Evolutionary conservation across 2,113 vertebrate species (phyloP), one percentile per base, ranked within the genome.

Genomic region (Microcebus griseorufus): DNA sequence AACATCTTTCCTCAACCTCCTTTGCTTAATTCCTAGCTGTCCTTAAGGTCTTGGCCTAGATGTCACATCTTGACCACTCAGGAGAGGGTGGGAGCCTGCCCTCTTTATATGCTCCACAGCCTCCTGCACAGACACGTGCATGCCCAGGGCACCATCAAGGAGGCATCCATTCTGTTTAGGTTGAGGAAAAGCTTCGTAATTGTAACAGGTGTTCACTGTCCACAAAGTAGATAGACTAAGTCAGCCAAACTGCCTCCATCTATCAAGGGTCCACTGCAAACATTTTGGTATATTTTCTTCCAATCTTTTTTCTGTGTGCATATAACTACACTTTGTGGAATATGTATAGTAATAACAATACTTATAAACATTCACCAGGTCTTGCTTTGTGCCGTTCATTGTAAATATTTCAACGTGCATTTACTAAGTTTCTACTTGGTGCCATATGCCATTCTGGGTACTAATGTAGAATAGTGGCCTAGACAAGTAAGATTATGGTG

Each of bases 401-500:
- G 83, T 55, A 20, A 72, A 18, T 4, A 42, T 1, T 0, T 16
- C 1, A 11, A 27, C 25, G 5, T 3, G 5, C 3, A 29, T 34
- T 60, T 58, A 42, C 6, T 5, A 10, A 60, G n/a, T 62, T 83
- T 92, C 32, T 32, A 11, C 42, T 85, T 11, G 17, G 65, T 18
- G 29, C 42, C 22, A 9, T 20, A n/a, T 23, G 14, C 79, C 32
- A 32, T 12, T 34, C 14, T 13, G 17, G 32, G 39, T 29, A 11
- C n/a, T 27, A 3, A 8, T 20, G 12, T 0, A 45, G 42, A 10
- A 2, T 0, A 32, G 64, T 34, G 55, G 72, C 45, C 9, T 17
- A 3, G 22, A 72, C 16, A 17, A 80, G 51, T 16, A 58, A 17
- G 12, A 32, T 3, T 17, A 62, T 1, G 1, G 23, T 4, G 5